Percentiles rank a stretch among this genome's conserved stretches.
Evolutionary conservation across 2,113 vertebrate genomes (phyloP).

Genomic region (Neodon shergylaensis): DNA sequence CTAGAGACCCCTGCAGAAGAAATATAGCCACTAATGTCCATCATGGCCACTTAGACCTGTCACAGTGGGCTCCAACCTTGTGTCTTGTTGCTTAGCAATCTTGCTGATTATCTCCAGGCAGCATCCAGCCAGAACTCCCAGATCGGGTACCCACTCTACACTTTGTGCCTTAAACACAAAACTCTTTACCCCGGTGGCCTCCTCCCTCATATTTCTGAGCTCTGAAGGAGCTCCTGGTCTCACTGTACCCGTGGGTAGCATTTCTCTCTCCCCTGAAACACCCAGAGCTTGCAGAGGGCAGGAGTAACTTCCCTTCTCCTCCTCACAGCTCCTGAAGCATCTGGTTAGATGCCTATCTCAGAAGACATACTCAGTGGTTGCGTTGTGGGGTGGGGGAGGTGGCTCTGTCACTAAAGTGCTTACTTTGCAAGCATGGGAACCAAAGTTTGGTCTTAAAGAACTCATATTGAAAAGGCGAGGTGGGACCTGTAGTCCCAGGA

Average conservation of each 20-base stretch:
- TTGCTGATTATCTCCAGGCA: not conserved
- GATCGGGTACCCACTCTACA: not conserved
- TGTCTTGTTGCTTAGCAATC: not conserved
- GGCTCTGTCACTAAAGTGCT: not conserved
- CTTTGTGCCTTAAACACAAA: no score
- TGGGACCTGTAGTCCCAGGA: not conserved
- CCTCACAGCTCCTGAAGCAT: not conserved
- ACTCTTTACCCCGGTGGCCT: not conserved
- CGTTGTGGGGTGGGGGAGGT: not conserved
- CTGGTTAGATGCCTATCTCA: fast-evolving
- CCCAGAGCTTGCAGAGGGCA: not conserved
- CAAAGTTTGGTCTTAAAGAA: not conserved
- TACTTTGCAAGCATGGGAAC: not conserved
- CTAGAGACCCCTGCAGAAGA: not conserved
- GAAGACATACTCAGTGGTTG: fast-evolving
- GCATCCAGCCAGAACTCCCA: not conserved
- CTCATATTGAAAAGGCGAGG: not conserved
- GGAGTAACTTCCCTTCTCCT: not conserved
- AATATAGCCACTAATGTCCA: not conserved
- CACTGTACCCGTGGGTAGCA: fast-evolving
- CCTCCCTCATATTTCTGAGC: not conserved
- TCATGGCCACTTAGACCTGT: not conserved
- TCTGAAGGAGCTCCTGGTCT: not conserved
- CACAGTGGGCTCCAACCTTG: fast-evolving
- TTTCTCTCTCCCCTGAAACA: not conserved